Base-by-base conservation (phyloP, 2,888 invertebrate species). In the Habrosyne pyritoides region DNA sequence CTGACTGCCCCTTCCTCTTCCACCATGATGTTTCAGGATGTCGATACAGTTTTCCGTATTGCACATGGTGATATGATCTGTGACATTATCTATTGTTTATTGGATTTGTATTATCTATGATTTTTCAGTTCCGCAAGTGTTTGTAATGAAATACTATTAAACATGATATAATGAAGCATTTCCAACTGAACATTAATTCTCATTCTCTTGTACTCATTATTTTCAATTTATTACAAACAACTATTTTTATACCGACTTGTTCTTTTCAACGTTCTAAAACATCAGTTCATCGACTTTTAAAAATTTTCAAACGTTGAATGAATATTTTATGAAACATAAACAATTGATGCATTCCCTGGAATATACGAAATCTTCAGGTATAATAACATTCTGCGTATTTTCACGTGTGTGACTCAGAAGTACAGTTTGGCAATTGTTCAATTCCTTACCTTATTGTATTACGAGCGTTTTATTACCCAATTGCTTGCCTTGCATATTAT, bases 321-420 rank as follows among this genome's bases (percentile, higher is more conserved):
- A 28, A 50, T 28, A 50, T 50, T 28, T 21, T 50, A 10, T 26
- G 10, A 21, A 26, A 14, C 12, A 30, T 28, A 50, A 50, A 50
- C 28, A 28, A 18, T 21, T 28, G 50, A 50, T 50, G 50, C 30
- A 50, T 3, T 18, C 18, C 18, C 21, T 18, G n/a, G 28, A 50
- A 50, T 50, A 30, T 30, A 24, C 14, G n/a, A 49, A 48, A 49
- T 26, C 14, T n/a, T 1, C 47, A 6, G 24, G 14, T 24, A 47
- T 22, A 49, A 42, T 42, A 42, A 42, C 42, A 42, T 42, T 49
- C 26, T 49, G 26, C 21, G 14, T 49, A 49, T 24, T 26, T 24
- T 24, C 24, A 26, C 26, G 0, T 26, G 18, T n/a, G 10, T 49
- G 24, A 49, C 8, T 14, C 24, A 26, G 48, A 18, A 24, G 26